Evolutionary conservation across 2,797 vertebrate species (phyloP).

Genomic region (Rhinatrema bivittatum): DNA sequence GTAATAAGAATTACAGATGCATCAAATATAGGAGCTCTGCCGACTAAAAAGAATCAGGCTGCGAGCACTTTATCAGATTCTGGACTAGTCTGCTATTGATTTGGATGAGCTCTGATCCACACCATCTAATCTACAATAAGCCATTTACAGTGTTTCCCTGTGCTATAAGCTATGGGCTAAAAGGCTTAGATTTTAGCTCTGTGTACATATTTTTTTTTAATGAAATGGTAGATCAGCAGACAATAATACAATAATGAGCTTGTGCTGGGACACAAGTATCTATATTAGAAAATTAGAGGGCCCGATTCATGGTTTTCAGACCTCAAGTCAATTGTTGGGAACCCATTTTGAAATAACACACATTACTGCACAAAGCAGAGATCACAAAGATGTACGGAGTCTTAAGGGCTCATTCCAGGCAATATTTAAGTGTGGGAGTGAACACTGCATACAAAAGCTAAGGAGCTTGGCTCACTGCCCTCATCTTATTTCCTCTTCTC

Average conservation of each 20-base stretch:
- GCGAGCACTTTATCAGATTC: constrained; percentile 65
- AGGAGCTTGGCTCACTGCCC: too few species aligned
- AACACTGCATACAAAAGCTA: too few species aligned
- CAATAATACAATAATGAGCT: constrained; percentile 73
- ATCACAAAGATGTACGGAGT: too few species aligned
- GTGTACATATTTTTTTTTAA: constrained; percentile 52
- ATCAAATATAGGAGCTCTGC: constrained; percentile 13
- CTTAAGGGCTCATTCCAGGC: too few species aligned
- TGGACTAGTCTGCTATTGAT: constrained; percentile 73
- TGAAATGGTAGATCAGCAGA: constrained; percentile 70
- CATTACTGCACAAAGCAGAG: too few species aligned
- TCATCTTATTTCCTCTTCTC: too few species aligned
- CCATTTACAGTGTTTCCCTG: constrained; percentile 60
- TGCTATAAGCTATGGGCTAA: constrained; percentile 60
- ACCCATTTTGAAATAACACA: too few species aligned
- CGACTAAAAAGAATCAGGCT: constrained; percentile 42
- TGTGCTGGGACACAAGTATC: constrained; percentile 63
- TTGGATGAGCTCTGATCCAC: constrained; percentile 70
- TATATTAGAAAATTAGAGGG: constrained; percentile 70
- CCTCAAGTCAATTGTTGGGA: constrained; percentile 30
- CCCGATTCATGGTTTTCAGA: constrained; percentile 45
- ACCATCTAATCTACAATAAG: constrained; percentile 78
- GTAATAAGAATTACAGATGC: too few species aligned
- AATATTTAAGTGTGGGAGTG: too few species aligned
- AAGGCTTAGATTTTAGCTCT: constrained; percentile 47